phyloP scores from a whole-genome alignment of 2,888 invertebrate genomes.

The Dichetophora obliterata region DNA sequence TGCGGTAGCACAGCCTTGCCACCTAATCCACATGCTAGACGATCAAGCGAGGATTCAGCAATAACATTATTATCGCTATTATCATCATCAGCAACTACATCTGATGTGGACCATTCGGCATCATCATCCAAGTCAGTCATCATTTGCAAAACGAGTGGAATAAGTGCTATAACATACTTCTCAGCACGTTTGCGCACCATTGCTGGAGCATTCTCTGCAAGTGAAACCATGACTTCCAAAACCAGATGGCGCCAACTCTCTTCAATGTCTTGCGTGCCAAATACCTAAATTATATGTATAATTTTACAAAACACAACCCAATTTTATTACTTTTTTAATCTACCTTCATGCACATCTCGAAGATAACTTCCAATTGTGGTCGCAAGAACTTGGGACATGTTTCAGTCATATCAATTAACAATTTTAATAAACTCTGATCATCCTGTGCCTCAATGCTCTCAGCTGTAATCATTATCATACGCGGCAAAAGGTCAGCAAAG shows the following conservation, averaged over 20 bases:
- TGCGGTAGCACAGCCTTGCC: constrained; percentile 91
- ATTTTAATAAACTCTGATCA: constrained; percentile 92
- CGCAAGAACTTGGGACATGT: constrained; percentile 92
- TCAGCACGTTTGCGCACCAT: constrained; percentile 94
- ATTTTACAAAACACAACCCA: background rate
- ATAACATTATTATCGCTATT: constrained; percentile 95
- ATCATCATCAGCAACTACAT: constrained; percentile 92
- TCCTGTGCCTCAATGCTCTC: constrained; percentile 87
- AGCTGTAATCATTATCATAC: constrained; percentile 79
- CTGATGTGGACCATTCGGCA: constrained; percentile 87
- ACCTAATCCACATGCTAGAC: constrained; percentile 96
- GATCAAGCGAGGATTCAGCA: constrained; percentile 96
- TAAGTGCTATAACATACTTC: constrained; percentile 83
- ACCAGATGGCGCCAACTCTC: constrained; percentile 91
- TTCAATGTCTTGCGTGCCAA: constrained; percentile 78
- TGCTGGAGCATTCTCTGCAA: constrained; percentile 93
- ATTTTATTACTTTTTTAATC: background rate
- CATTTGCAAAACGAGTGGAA: constrained; percentile 90
- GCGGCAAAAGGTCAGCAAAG: constrained; percentile 87
- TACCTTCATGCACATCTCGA: constrained; percentile 89
- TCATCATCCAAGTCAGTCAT: constrained; percentile 97
- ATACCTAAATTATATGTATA: constrained; percentile 55
- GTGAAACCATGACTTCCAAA: constrained; percentile 86
- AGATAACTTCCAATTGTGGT: constrained; percentile 86
- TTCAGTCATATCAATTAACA: constrained; percentile 94